Base-by-base conservation (phyloP, 1,140 invertebrate species). In the Ylistrum balloti region DNA sequence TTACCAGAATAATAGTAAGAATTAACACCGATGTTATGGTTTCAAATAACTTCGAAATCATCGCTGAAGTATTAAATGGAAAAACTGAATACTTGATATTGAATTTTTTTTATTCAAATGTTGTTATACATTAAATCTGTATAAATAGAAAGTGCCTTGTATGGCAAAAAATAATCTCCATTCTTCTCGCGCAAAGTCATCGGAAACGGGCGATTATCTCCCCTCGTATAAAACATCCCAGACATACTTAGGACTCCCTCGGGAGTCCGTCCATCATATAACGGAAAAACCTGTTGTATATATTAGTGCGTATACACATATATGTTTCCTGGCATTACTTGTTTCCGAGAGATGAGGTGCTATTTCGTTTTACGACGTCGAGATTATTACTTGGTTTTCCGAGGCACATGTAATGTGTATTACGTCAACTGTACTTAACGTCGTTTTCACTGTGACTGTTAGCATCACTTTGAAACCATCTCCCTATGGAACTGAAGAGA, bases 141-240 rank as follows among this genome's bases (percentile, higher is more conserved):
- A 28, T 13, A 5, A 28, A 74, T 28, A 74, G 15, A 5, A 74
- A 74, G 22, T 17, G 5, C 22, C n/a, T 28, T 74, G 7, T n/a
- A 17, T 74, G n/a, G n/a, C 56, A 28, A 17, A 74, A 48, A 74
- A 45, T 17, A 45, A 45, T 45, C 20, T 45, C 41, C 41, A 17
- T 17, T n/a, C 7, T 45, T 45, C 41, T 13, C 41, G 20, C 41
- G 20, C 20, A 45, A 13, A 45, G 17, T 45, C 41, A 45, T 13
- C 41, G 41, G 41, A 74, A 74, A 74, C 56, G n/a, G 9, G 56
- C 22, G 56, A 74, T 74, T n/a, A 74, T 74, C 56, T 74, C 56
- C n/a, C 22, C 56, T 74, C 22, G 56, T n/a, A 28, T 74, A 74
- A 74, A 74, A 74, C 56, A 74, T 28, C 56, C 56, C 56, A 74